phyloP scores from a whole-genome alignment of 2,888 invertebrate species.

The Nymphalis c-album region DNA sequence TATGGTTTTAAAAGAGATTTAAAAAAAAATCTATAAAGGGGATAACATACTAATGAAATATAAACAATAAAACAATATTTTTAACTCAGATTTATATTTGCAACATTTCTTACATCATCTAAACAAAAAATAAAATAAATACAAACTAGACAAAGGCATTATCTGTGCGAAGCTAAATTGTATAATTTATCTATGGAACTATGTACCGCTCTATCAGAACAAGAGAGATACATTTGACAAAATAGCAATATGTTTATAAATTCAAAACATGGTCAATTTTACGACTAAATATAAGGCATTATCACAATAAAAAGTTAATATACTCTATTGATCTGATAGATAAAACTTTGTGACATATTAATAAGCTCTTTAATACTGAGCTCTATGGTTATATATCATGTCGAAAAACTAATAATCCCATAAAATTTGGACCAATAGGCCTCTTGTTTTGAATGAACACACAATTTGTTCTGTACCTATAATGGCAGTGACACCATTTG shows the following conservation, averaged over 20 bases:
- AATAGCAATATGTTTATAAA: neutral
- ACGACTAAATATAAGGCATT: too few relatives aligned
- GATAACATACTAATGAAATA: neutral
- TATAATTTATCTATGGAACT: constrained; percentile 11
- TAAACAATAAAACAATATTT: constrained; percentile 47
- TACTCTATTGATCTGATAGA: constrained; percentile 1
- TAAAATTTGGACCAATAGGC: constrained; percentile 33
- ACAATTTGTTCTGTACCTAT: constrained; percentile 21
- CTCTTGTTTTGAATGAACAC: constrained; percentile 28
- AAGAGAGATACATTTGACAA: constrained; percentile 4
- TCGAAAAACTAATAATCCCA: constrained; percentile 7
- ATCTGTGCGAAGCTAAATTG: constrained; percentile 2
- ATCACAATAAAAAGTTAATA: too few relatives aligned
- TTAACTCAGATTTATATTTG: constrained; percentile 42
- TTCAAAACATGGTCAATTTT: too few relatives aligned
- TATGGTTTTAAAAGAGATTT: neutral
- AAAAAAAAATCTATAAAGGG: neutral
- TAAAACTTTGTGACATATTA: constrained; percentile 8
- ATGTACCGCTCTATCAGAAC: constrained; percentile 10
- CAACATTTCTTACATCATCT: constrained; percentile 34
- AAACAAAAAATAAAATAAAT: constrained; percentile 35
- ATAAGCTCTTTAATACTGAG: constrained; percentile 31
- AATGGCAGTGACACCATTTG: constrained; percentile 33
- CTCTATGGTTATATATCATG: constrained; percentile 10
- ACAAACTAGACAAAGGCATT: constrained; percentile 28